phyloP scores from a whole-genome alignment of 2,797 vertebrate genomes.

The Coilia nasus region DNA sequence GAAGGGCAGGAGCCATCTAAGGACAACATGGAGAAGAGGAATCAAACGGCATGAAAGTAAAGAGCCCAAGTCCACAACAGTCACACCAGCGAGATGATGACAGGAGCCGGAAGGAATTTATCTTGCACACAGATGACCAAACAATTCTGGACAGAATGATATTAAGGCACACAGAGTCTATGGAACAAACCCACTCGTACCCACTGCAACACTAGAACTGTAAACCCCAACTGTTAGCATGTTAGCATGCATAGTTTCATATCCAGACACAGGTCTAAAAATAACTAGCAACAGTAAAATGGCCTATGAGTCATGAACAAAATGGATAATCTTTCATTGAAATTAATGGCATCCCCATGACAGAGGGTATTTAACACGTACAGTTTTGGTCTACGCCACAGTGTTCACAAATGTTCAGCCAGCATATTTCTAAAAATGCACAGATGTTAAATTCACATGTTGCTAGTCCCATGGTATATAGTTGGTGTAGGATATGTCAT shows the following conservation, averaged over 20 bases:
- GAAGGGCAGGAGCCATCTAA: conserved; percentile 93
- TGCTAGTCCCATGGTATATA: neutral
- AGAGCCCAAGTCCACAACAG: neutral
- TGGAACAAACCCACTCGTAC: neutral
- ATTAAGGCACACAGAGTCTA: neutral
- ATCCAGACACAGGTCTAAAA: neutral
- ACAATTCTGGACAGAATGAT: neutral
- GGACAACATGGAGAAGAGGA: neutral
- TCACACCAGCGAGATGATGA: neutral
- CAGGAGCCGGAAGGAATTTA: neutral
- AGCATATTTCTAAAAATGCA: neutral
- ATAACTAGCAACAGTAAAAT: neutral
- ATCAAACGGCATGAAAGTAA: neutral
- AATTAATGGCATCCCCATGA: neutral
- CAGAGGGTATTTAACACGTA: neutral
- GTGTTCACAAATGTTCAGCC: too few species aligned
- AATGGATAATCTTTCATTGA: neutral
- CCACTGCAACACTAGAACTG: neutral
- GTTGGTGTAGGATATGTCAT: neutral
- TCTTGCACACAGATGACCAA: neutral
- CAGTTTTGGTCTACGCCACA: neutral
- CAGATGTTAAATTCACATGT: neutral
- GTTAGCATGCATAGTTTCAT: neutral
- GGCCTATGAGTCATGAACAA: neutral
- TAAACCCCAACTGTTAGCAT: neutral